These are phyloP conservation scores for Myripristis murdjan DNA, from an alignment of 2,797 vertebrate genomes.

Conservation along the genomic window DNA sequence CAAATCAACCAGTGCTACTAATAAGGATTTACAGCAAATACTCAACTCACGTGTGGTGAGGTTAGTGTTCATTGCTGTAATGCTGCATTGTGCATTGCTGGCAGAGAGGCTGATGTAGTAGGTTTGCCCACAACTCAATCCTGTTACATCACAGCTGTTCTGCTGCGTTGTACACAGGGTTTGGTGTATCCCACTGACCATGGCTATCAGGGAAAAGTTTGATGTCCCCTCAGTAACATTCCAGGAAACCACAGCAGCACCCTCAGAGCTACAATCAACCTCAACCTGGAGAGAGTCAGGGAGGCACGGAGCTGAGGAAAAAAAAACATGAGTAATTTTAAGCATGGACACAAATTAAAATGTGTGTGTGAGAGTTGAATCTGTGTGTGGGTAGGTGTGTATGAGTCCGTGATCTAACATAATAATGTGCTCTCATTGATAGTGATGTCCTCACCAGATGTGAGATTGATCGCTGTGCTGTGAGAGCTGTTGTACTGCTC, in stretches of 20 bases:
- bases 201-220: slow-evolving; percentile 69
- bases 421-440: too few relatives aligned
- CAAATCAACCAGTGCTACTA: background rate
- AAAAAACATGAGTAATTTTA: background rate
- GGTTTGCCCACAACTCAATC: slow-evolving; percentile 71
- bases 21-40: background rate
- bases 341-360: background rate
- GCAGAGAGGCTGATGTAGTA: slow-evolving; percentile 73
- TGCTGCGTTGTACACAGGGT: slow-evolving; percentile 70
- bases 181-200: slow-evolving; percentile 53
- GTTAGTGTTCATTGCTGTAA: slow-evolving; percentile 40
- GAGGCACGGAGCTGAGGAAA: slow-evolving; percentile 78
- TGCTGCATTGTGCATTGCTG: slow-evolving; percentile 70
- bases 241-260: slow-evolving; percentile 74
- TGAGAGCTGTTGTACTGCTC: slow-evolving; percentile 69
- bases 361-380: too few relatives aligned
- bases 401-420: background rate
- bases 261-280: slow-evolving; percentile 66
- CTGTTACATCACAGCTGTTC: slow-evolving; percentile 67
- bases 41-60: slow-evolving; percentile 73
- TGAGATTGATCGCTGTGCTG: slow-evolving; percentile 40
- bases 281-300: slow-evolving; percentile 52
- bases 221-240: slow-evolving; percentile 40
- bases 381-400: background rate
- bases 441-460: slow-evolving; percentile 52